phyloP scores from a whole-genome alignment of 1,140 invertebrate species.

The Cyclargus thomasi region DNA sequence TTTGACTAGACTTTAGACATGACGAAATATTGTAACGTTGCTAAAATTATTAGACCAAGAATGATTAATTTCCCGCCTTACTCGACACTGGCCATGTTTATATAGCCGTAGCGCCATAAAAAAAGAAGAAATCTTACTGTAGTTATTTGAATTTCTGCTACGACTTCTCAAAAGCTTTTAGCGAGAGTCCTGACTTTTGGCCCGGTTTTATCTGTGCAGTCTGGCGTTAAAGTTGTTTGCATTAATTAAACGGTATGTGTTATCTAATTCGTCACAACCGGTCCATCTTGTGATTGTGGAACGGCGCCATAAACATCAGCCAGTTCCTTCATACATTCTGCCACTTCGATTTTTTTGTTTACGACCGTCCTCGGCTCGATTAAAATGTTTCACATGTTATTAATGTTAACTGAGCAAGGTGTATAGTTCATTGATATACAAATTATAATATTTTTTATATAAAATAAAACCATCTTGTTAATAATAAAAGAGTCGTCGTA shows the following conservation, averaged over 20 bases:
- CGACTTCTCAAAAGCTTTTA: conserved; percentile 17
- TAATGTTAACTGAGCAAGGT: neutral
- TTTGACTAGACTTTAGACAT: no score
- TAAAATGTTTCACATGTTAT: conserved; percentile 1
- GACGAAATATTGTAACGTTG: no score
- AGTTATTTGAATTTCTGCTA: no score
- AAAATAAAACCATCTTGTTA: neutral
- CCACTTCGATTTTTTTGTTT: conserved; percentile 6
- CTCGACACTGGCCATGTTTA: no score
- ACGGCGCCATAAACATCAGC: conserved; percentile 5
- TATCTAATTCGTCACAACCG: conserved; percentile 16
- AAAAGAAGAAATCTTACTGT: no score
- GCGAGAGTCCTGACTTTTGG: conserved; percentile 6
- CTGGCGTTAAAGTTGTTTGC: conserved; percentile 17
- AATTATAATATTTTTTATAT: no score
- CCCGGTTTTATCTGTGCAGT: neutral
- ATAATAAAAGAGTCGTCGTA: neutral
- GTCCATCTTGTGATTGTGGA: conserved; percentile 10
- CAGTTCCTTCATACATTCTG: neutral
- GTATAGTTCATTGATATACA: no score
- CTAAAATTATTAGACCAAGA: no score
- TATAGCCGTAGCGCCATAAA: no score
- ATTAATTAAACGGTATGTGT: conserved; percentile 17
- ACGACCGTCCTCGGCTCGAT: neutral
- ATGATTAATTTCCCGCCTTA: no score